phyloP scores from a whole-genome alignment of 2,797 vertebrate species.

The Ciconia nigra region DNA sequence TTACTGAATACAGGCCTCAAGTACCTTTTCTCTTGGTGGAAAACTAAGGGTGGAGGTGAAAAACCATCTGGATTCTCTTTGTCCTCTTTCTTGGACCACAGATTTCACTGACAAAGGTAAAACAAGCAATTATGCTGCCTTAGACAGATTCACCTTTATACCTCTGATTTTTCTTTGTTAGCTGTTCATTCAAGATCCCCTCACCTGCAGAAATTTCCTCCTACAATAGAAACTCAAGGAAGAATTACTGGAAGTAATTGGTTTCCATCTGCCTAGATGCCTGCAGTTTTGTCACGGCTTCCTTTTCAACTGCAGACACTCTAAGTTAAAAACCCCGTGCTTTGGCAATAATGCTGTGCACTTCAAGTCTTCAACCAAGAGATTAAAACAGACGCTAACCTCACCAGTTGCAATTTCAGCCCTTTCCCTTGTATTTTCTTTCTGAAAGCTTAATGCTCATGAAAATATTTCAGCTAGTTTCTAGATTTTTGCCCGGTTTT shows the following conservation, averaged over 20 bases:
- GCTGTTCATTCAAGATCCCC: background rate
- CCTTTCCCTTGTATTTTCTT: background rate
- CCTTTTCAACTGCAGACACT: background rate
- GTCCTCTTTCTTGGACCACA: background rate
- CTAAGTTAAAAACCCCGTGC: background rate
- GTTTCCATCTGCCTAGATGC: background rate
- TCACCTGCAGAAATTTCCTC: background rate
- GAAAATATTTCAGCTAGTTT: background rate
- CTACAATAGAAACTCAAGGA: background rate
- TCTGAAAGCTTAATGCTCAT: background rate
- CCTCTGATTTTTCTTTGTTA: background rate
- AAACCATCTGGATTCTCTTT: background rate
- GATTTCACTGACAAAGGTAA: background rate
- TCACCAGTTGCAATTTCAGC: background rate
- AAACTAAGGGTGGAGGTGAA: background rate
- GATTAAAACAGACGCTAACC: background rate
- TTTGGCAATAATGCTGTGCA: background rate
- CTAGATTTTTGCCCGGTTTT: background rate
- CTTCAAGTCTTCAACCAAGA: background rate
- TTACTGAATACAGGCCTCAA: background rate
- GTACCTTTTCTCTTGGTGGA: background rate
- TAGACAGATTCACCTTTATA: background rate
- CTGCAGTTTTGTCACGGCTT: background rate
- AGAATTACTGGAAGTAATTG: background rate
- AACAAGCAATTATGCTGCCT: background rate